A percentile compares a stretch with the other conserved stretches of the same genome.
These are phyloP conservation scores for Poeciliopsis occidentalis DNA, from an alignment of 2,113 vertebrate species.

Conservation along the genomic window DNA sequence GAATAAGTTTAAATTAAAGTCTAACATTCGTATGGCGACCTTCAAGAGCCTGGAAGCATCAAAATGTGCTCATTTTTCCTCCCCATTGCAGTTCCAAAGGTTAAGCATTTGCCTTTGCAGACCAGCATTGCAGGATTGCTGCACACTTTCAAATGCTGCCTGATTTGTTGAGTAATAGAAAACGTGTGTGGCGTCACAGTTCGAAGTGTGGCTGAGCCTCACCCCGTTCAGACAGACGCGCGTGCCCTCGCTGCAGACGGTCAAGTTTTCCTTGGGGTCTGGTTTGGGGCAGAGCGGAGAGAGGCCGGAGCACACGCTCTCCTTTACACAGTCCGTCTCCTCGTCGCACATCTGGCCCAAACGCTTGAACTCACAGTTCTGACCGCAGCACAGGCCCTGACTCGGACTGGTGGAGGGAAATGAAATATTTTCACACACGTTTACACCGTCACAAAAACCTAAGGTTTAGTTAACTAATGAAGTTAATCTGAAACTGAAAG, in stretches of 20 bases:
- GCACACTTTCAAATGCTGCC: neutral
- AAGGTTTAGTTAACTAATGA: neutral
- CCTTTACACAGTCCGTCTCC: constrained; percentile 77
- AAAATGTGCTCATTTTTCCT: neutral
- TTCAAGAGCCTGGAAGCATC: neutral
- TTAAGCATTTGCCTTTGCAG: neutral
- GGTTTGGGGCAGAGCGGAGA: constrained; percentile 73
- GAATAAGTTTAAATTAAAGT: too few relatives aligned
- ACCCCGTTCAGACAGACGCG: constrained; percentile 83
- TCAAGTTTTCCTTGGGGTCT: constrained; percentile 78
- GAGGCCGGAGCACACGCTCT: constrained; percentile 74
- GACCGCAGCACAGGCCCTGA: constrained; percentile 82
- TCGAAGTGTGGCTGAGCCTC: constrained; percentile 36
- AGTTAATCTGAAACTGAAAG: neutral
- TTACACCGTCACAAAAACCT: neutral
- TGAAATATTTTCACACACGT: neutral
- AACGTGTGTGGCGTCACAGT: neutral
- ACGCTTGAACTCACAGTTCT: constrained; percentile 70
- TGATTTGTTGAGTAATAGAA: neutral
- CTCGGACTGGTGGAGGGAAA: constrained; percentile 73
- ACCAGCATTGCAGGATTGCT: constrained; percentile 6
- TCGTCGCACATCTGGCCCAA: constrained; percentile 65
- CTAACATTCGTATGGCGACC: neutral
- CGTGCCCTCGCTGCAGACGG: constrained; percentile 75
- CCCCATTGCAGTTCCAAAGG: neutral